These are phyloP conservation scores for Wasmannia auropunctata DNA, from an alignment of 1,140 invertebrate species.

Conservation along the genomic window DNA sequence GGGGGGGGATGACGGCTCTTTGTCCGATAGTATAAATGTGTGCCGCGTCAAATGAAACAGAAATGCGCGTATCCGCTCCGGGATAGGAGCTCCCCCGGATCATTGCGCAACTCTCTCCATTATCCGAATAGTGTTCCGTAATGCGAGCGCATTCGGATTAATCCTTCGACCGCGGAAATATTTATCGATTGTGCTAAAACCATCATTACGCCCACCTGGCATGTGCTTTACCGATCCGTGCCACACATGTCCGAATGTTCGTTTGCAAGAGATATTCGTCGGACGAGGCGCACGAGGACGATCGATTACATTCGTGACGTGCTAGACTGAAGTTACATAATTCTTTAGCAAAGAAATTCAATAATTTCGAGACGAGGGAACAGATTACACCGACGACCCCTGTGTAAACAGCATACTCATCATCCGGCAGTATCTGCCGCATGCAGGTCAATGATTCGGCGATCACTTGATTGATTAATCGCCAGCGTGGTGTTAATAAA, in stretches of 20 bases:
- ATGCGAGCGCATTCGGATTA: constrained; percentile 13
- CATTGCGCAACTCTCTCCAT: constrained; percentile 52
- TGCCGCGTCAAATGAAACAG: constrained; percentile 30
- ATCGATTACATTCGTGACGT: neutral
- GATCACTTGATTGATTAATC: constrained; percentile 19
- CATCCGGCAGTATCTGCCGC: neutral
- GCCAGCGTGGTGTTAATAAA: neutral
- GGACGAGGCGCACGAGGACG: neutral
- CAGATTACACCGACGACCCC: neutral
- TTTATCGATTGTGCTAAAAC: constrained; percentile 30
- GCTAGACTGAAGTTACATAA: constrained; percentile 13
- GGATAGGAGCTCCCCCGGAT: neutral
- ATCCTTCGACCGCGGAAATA: constrained; percentile 42
- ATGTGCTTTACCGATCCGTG: neutral
- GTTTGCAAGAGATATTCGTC: neutral
- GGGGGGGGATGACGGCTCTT: neutral
- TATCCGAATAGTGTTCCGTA: constrained; percentile 17
- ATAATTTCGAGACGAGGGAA: neutral
- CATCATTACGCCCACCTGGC: neutral
- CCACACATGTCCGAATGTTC: constrained; percentile 2
- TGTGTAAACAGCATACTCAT: neutral
- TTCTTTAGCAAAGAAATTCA: neutral
- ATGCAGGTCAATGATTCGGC: neutral
- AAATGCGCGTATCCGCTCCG: constrained; percentile 1
- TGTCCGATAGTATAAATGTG: neutral